Percentiles rank a stretch among this genome's conserved stretches.
phyloP scores from a whole-genome alignment of 2,797 vertebrate species.

The Acropternis orthonyx region DNA sequence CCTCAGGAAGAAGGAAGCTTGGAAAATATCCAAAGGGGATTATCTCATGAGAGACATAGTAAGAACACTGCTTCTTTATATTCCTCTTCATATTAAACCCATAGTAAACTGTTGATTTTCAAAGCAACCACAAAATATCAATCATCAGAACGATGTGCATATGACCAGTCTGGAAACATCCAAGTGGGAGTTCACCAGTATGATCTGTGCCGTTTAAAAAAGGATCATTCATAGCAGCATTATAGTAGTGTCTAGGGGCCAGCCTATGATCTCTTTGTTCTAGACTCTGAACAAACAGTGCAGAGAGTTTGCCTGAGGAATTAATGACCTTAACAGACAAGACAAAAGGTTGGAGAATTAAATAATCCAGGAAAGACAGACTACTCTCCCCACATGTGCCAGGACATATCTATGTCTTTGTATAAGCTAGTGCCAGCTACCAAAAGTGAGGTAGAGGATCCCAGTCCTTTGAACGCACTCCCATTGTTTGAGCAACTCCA shows the following conservation, averaged over 20 bases:
- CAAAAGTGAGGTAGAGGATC: not conserved
- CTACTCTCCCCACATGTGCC: not conserved
- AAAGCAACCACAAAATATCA: constrained; percentile 43
- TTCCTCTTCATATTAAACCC: not conserved
- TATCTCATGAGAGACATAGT: constrained; percentile 14
- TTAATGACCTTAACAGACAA: constrained; percentile 55
- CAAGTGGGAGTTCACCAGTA: constrained; percentile 38
- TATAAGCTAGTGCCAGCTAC: not conserved
- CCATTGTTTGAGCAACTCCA: not conserved
- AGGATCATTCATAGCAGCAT: constrained; percentile 23
- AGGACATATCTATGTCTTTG: not conserved
- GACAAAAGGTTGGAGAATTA: constrained; percentile 37
- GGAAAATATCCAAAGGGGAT: constrained; percentile 37
- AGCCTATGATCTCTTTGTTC: constrained; percentile 54
- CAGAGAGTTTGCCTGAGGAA: not conserved
- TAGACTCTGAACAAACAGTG: constrained; percentile 31
- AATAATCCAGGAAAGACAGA: not conserved
- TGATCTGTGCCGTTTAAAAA: not conserved
- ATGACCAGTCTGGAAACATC: constrained; percentile 36
- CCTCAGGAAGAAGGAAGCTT: constrained; percentile 17
- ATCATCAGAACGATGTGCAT: constrained; percentile 16
- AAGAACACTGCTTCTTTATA: constrained; percentile 51
- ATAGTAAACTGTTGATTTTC: constrained; percentile 34
- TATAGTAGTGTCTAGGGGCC: not conserved
- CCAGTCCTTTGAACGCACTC: not conserved